A percentile compares a stretch with the other conserved stretches of the same genome.
These are phyloP conservation scores for Steatornis caripensis DNA, from an alignment of 2,113 vertebrate genomes.

Conservation along the genomic window DNA sequence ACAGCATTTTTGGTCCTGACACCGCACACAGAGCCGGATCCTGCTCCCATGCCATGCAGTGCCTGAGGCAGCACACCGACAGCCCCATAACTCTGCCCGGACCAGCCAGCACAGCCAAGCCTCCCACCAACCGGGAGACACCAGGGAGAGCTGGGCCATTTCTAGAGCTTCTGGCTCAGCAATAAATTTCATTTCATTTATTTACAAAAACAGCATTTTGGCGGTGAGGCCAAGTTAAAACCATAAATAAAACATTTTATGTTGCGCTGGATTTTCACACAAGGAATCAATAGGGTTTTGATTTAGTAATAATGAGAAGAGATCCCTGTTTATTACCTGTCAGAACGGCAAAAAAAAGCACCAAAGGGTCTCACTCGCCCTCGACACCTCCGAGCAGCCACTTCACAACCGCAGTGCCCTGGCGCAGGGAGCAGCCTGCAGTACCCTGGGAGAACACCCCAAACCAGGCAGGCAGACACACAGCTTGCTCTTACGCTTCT, in stretches of 20 bases:
- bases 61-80: not conserved
- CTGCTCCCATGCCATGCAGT: rapidly evolving
- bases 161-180: not conserved
- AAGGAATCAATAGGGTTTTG: conserved; percentile 25
- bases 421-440: rapidly evolving
- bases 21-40: not conserved
- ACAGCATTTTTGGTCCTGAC: not conserved
- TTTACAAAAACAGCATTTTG: not conserved
- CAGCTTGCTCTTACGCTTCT: not conserved
- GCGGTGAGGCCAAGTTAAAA: not conserved
- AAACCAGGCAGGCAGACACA: not conserved
- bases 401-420: not conserved
- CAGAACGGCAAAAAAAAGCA: not conserved
- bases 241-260: conserved; percentile 34
- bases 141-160: not conserved
- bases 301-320: conserved; percentile 38
- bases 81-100: not conserved
- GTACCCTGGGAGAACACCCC: not conserved
- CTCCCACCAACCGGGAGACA: not conserved
- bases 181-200: not conserved
- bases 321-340: not conserved
- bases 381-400: not conserved
- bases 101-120: rapidly evolving
- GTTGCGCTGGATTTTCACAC: not conserved
- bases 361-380: not conserved